A percentile compares a stretch with the other conserved stretches of the same genome.
These are phyloP conservation scores for Tautogolabrus adspersus DNA, from an alignment of 2,113 vertebrate species.

Conservation along the genomic window DNA sequence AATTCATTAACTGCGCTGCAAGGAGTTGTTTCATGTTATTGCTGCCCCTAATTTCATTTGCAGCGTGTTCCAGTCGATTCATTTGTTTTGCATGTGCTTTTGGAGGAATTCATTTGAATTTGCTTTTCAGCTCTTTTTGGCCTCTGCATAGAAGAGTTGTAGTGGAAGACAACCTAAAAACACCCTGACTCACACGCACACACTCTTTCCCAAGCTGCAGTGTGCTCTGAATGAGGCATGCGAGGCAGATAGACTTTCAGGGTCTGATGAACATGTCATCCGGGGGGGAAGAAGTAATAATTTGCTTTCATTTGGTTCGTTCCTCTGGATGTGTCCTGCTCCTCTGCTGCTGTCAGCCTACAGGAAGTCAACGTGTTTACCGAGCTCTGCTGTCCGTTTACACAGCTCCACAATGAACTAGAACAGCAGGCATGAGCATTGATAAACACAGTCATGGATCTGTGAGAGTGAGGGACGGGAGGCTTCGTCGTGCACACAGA, in stretches of 20 bases:
- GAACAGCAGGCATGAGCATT: slow-evolving; percentile 42
- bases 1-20: no score
- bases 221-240: slow-evolving; percentile 47
- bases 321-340: slow-evolving; percentile 62
- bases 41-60: no score
- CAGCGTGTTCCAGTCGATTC: no score
- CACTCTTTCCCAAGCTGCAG: slow-evolving; percentile 1
- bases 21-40: no score
- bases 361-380: slow-evolving; percentile 71
- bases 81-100: no score
- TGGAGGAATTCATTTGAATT: no score
- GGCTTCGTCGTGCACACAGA: neutral
- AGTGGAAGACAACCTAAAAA: slow-evolving; percentile 21
- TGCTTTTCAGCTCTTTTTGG: no score
- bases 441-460: slow-evolving; percentile 39
- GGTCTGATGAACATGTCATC: slow-evolving; percentile 76
- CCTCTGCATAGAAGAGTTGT: neutral
- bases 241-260: slow-evolving; percentile 68
- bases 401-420: slow-evolving; percentile 33
- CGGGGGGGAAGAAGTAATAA: slow-evolving; percentile 66
- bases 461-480: slow-evolving; percentile 22
- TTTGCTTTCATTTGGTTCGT: slow-evolving; percentile 75
- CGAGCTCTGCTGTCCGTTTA: slow-evolving; percentile 43
- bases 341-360: slow-evolving; percentile 59
- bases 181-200: neutral